These are phyloP conservation scores for Rhabdomys pumilio DNA, from an alignment of 2,797 vertebrate species.

Conservation along the genomic window DNA sequence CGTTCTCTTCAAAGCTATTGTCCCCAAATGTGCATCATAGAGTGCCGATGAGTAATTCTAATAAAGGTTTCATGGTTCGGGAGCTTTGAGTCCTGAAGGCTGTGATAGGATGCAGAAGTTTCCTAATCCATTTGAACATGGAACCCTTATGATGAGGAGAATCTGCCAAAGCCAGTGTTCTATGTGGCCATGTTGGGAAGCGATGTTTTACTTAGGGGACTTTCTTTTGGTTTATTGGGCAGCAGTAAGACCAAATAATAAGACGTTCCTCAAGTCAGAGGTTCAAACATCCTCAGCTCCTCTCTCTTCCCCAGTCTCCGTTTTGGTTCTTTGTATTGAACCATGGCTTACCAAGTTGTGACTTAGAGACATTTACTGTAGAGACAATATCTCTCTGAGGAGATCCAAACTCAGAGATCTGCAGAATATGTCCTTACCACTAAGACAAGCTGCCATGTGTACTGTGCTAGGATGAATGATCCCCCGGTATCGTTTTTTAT, in stretches of 20 bases:
- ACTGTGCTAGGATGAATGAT: constrained; percentile 36
- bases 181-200: not conserved
- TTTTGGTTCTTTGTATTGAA: not conserved
- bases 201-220: constrained; percentile 19
- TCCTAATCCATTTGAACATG: constrained; percentile 19
- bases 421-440: not conserved
- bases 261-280: not conserved
- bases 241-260: not conserved
- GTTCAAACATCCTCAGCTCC: not conserved
- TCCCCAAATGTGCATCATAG: not conserved
- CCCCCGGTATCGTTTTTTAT: not conserved
- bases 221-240: not conserved
- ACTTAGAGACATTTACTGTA: not conserved
- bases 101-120: not conserved
- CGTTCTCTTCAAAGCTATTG: constrained; percentile 20
- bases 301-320: not conserved
- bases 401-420: not conserved
- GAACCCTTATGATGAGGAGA: not conserved
- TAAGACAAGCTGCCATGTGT: not conserved
- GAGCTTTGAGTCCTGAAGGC: not conserved
- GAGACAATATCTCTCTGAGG: not conserved
- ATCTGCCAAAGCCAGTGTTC: not conserved
- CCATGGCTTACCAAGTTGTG: constrained; percentile 21
- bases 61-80: constrained; percentile 13
- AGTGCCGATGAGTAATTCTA: constrained; percentile 30